phyloP scores from a whole-genome alignment of 1,140 invertebrate genomes.

The Tetramorium simillimum region DNA sequence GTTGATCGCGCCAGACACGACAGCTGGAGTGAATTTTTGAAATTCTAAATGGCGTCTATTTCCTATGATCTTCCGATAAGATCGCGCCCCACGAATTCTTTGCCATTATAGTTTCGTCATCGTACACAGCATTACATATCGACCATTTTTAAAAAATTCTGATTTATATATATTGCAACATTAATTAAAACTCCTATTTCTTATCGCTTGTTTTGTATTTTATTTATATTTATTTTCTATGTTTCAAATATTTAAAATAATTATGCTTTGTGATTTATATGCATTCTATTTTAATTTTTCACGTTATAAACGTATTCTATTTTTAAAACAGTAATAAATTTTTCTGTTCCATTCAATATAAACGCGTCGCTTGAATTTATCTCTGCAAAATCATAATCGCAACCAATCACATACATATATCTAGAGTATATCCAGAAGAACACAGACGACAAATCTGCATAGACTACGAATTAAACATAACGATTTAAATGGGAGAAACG shows the following conservation, averaged over 20 bases:
- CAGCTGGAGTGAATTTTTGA: constrained; percentile 73
- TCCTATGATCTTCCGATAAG: constrained; percentile 64
- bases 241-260: background rate
- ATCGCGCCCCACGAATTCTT: background rate
- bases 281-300: background rate
- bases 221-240: background rate
- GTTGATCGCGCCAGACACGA: constrained; percentile 70
- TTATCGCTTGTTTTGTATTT: background rate
- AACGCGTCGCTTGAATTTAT: background rate
- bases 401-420: background rate
- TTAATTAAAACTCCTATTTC: background rate
- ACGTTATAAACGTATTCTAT: background rate
- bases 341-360: background rate
- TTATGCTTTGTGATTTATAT: background rate
- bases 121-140: too few relatives aligned
- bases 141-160: background rate
- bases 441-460: background rate
- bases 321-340: background rate
- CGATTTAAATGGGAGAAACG: constrained; percentile 12
- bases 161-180: background rate
- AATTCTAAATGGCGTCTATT: constrained; percentile 72
- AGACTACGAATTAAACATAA: constrained; percentile 31
- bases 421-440: background rate
- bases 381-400: background rate
- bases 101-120: background rate